Evolutionary conservation across 2,888 invertebrate species (phyloP).

Genomic region (Drosophila sordidula): DNA sequence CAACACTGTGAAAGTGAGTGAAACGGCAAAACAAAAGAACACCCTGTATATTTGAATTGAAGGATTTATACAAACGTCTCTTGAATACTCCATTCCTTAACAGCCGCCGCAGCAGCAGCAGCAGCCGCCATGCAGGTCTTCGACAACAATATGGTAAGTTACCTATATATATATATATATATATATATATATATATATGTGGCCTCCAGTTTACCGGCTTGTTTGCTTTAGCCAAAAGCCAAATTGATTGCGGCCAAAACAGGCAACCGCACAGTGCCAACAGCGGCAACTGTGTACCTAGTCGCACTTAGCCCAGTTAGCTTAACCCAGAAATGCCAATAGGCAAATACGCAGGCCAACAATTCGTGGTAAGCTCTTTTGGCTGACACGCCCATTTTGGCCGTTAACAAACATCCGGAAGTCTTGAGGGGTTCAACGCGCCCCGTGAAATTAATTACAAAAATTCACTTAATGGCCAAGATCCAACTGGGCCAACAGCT

Average conservation of each 20-base stretch:
- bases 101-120: conserved; percentile 37
- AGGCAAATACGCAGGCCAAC: conserved; percentile 45
- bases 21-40: not conserved
- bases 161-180: not conserved
- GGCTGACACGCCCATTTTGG: conserved; percentile 46
- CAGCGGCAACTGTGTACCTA: conserved; percentile 26
- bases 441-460: conserved; percentile 78
- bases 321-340: conserved; percentile 68
- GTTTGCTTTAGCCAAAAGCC: conserved; percentile 44
- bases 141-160: conserved; percentile 82
- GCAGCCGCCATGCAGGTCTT: conserved; percentile 80
- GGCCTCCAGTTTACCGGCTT: conserved; percentile 3
- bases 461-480: conserved; percentile 78
- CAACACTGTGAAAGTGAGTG: conserved; percentile 65
- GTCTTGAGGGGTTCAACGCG: conserved; percentile 43
- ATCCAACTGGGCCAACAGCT: conserved; percentile 81
- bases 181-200: conserved; percentile 1
- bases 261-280: conserved; percentile 4
- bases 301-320: conserved; percentile 67
- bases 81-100: conserved; percentile 7
- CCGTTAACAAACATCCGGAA: conserved; percentile 49
- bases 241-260: conserved; percentile 42
- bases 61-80: conserved; percentile 1
- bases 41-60: not conserved
- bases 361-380: conserved; percentile 21